Percentiles rank a stretch among this genome's conserved stretches.
Evolutionary conservation across 2,888 invertebrate genomes (phyloP).

Genomic region (Eumerus sabulonum): DNA sequence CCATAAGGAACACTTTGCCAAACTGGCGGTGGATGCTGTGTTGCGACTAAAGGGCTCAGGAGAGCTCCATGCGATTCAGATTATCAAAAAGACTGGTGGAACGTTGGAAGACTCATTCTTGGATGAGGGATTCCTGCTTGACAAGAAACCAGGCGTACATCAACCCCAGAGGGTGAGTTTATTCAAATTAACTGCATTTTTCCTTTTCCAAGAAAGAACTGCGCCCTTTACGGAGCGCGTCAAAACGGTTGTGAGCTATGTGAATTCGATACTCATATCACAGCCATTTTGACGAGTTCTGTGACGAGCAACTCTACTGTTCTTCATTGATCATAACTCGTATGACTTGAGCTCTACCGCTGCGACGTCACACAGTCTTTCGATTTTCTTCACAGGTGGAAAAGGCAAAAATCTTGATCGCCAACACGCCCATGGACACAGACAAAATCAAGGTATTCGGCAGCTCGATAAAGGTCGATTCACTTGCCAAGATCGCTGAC

Average conservation of each 20-base stretch:
- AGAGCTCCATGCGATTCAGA: slow-evolving; percentile 96
- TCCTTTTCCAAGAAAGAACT: slow-evolving; percentile 2
- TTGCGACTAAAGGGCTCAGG: slow-evolving; percentile 96
- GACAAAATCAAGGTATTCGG: slow-evolving; percentile 99
- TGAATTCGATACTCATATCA: slow-evolving; percentile 74
- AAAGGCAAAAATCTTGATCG: slow-evolving; percentile 97
- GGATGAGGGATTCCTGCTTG: slow-evolving; percentile 95
- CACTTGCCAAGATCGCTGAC: slow-evolving; percentile 97
- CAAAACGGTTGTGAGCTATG: slow-evolving; percentile 80
- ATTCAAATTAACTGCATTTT: too few species aligned
- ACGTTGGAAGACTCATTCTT: slow-evolving; percentile 96
- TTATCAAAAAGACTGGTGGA: slow-evolving; percentile 98
- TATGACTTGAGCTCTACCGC: slow-evolving; percentile 2
- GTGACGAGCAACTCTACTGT: slow-evolving; percentile 69
- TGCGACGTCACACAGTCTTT: background rate
- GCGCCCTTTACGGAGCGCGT: slow-evolving; percentile 72
- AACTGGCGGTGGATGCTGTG: slow-evolving; percentile 97
- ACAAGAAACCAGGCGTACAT: slow-evolving; percentile 98
- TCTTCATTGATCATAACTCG: background rate
- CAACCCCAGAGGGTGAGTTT: slow-evolving; percentile 89
- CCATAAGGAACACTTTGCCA: slow-evolving; percentile 97
- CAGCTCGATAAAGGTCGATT: slow-evolving; percentile 94
- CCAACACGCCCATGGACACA: slow-evolving; percentile 99
- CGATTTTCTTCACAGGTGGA: slow-evolving; percentile 81
- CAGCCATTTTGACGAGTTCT: slow-evolving; percentile 79